A percentile compares a stretch with the other conserved stretches of the same genome.
These are phyloP conservation scores for Chloroclystis v-ata DNA, from an alignment of 2,888 invertebrate species.

Conservation along the genomic window DNA sequence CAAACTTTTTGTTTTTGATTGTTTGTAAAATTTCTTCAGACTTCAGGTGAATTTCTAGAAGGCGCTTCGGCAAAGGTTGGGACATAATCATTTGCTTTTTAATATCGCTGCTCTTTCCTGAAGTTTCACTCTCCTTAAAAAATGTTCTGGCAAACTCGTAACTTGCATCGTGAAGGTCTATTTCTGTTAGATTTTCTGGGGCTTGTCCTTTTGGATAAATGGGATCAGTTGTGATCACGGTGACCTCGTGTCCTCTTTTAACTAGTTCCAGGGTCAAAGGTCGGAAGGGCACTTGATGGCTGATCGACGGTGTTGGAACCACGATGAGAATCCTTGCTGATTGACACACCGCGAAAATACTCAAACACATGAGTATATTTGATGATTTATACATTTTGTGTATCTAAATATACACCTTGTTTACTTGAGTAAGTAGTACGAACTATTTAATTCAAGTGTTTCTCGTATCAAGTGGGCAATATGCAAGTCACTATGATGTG, in stretches of 20 bases:
- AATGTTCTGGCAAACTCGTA: slow-evolving; percentile 32
- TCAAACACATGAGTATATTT: not conserved
- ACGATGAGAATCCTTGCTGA: slow-evolving; percentile 37
- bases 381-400: not conserved
- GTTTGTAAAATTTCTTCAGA: slow-evolving; percentile 16
- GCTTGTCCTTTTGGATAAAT: slow-evolving; percentile 38
- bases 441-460: too few species aligned
- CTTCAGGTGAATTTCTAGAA: slow-evolving; percentile 4
- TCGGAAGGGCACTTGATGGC: slow-evolving; percentile 64
- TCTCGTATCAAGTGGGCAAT: too few species aligned
- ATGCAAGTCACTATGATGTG: too few species aligned
- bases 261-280: slow-evolving; percentile 55
- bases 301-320: slow-evolving; percentile 57
- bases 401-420: too few species aligned
- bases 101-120: slow-evolving; percentile 7
- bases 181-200: slow-evolving; percentile 53
- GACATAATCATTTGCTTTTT: slow-evolving; percentile 7
- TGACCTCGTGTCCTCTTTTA: slow-evolving; percentile 63
- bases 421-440: too few species aligned
- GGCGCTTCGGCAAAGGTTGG: not conserved
- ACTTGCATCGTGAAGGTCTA: slow-evolving; percentile 41
- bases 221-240: slow-evolving; percentile 60
- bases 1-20: slow-evolving; percentile 22
- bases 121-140: slow-evolving; percentile 7
- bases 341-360: slow-evolving; percentile 7